Evolutionary conservation across 2,888 invertebrate genomes (phyloP), one percentile per base, ranked within the genome.

Genomic region (Phaedon cochleariae): DNA sequence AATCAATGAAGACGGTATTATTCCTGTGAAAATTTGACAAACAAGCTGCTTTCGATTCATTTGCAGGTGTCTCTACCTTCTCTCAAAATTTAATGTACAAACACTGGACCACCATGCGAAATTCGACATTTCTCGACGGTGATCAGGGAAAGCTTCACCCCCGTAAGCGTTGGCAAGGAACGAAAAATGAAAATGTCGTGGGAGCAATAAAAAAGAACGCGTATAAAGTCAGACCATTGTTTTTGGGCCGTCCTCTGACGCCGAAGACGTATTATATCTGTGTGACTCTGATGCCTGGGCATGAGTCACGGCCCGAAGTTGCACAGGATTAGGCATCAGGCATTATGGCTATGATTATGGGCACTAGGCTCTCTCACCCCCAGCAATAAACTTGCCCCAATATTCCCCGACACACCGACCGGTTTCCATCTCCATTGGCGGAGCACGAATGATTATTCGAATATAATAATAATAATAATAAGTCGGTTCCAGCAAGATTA

Each of bases 301-400:
- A 63, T 72, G 70, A 72, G 68, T 72, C 72, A 72, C 62, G 62
- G 54, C 48, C 65, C 60, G 55, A 21, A n/a, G 62, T 57, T 63
- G 15, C 4, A 26, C 60, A 65, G 69, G 73, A 71, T 73, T 73
- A 73, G 64, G 69, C 61, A 73, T 71, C 67, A n/a, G n/a, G n/a
- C n/a, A n/a, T n/a, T n/a, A n/a, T n/a, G n/a, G n/a, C n/a, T n/a
- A n/a, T n/a, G n/a, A n/a, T n/a, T n/a, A n/a, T n/a, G n/a, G n/a
- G n/a, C n/a, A n/a, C n/a, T n/a, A n/a, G n/a, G n/a, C n/a, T n/a
- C n/a, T n/a, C n/a, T n/a, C 73, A 73, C 73, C 71, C 64, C 67
- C 60, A 66, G 71, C 69, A 73, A 73, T 73, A 73, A 73, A 73
- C 3, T 34, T 34, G 34, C 34, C 34, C 34, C 12, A 34, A 34